Evolutionary conservation across 2,888 invertebrate genomes (phyloP).

Genomic region (Chrysopilus asiliformis): DNA sequence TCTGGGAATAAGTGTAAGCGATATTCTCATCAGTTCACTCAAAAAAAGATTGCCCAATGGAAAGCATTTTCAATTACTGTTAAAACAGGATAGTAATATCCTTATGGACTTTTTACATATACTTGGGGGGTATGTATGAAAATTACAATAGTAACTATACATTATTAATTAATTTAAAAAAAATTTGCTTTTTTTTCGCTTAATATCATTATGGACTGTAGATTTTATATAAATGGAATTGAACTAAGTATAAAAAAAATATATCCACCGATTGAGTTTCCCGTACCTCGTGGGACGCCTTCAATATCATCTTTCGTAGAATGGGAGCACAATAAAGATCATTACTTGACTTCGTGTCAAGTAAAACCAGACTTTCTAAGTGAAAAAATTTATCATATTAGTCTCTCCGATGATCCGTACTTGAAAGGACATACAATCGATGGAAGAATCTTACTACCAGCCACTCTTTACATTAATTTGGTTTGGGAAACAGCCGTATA

Average conservation of each 20-base stretch:
- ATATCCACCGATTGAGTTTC: conserved; percentile 62
- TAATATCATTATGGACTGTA: too few relatives aligned
- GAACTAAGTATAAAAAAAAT: conserved; percentile 60
- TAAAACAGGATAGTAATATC: conserved; percentile 41
- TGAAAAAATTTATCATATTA: conserved; percentile 47
- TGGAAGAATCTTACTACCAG: conserved; percentile 56
- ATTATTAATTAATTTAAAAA: too few relatives aligned
- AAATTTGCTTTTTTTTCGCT: too few relatives aligned
- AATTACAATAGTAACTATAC: too few relatives aligned
- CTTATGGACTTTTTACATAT: conserved; percentile 30
- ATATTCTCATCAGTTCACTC: too few relatives aligned
- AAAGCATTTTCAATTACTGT: too few relatives aligned
- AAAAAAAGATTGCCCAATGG: too few relatives aligned
- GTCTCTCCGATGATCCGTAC: conserved; percentile 45
- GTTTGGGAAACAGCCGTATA: conserved; percentile 73
- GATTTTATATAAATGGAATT: conserved; percentile 63
- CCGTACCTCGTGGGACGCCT: conserved; percentile 76
- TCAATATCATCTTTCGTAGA: conserved; percentile 67
- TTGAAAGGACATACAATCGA: conserved; percentile 44
- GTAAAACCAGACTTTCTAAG: too few relatives aligned
- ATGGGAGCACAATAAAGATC: conserved; percentile 78
- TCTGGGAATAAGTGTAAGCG: too few relatives aligned
- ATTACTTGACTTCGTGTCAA: too few relatives aligned
- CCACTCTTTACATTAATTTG: conserved; percentile 66
- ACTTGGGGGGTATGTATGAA: conserved; percentile 39